Evolutionary conservation across 2,797 vertebrate genomes (phyloP).

Genomic region (Synanceia verrucosa): DNA sequence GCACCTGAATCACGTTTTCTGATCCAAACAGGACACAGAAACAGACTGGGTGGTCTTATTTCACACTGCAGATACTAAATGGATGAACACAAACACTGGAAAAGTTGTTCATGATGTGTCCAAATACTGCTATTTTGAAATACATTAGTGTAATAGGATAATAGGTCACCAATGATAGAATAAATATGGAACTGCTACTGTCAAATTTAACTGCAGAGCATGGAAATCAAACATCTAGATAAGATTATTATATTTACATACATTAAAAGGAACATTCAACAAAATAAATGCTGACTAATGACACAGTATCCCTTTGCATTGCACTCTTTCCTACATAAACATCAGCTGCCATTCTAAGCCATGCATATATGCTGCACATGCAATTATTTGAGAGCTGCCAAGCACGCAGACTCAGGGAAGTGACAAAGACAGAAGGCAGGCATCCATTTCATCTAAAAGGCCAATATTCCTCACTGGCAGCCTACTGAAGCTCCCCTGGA

Average conservation of each 20-base stretch:
- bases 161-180: not conserved
- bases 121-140: not conserved
- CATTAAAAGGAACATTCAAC: slow-evolving; percentile 2
- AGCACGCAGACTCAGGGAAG: slow-evolving; percentile 40
- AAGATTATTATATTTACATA: slow-evolving; percentile 12
- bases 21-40: too few relatives aligned
- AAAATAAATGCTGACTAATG: slow-evolving; percentile 12
- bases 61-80: too few relatives aligned
- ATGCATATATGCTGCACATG: slow-evolving; percentile 32
- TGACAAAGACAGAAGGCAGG: slow-evolving; percentile 67
- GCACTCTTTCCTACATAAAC: slow-evolving; percentile 16
- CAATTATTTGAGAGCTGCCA: slow-evolving; percentile 46
- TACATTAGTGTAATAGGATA: not conserved
- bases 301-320: slow-evolving; percentile 13
- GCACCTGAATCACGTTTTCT: too few relatives aligned
- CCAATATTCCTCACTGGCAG: slow-evolving; percentile 66
- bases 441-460: slow-evolving; percentile 73
- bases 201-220: not conserved
- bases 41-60: too few relatives aligned
- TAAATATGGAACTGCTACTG: not conserved
- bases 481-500: slow-evolving; percentile 63
- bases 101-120: too few relatives aligned
- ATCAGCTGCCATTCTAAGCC: slow-evolving; percentile 18
- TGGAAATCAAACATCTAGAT: slow-evolving; percentile 14
- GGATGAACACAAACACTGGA: too few relatives aligned